phyloP scores from a whole-genome alignment of 1,140 invertebrate genomes.

The Scaptomyza graminum region DNA sequence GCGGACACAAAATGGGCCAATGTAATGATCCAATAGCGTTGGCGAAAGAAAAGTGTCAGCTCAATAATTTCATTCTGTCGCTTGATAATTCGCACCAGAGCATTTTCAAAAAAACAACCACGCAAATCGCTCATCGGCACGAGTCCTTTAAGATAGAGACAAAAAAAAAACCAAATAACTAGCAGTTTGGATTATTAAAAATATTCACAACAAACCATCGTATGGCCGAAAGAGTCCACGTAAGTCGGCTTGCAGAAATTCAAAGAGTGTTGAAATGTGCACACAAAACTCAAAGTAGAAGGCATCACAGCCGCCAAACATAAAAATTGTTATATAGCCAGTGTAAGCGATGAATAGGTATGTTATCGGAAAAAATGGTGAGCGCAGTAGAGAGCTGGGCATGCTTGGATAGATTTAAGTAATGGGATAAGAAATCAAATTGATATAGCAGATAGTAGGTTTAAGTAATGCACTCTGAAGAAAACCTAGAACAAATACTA shows the following conservation, averaged over 20 bases:
- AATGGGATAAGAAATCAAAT: no score
- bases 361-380: constrained; percentile 54
- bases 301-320: constrained; percentile 70
- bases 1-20: constrained; percentile 77
- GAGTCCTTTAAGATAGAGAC: neutral
- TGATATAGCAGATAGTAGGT: no score
- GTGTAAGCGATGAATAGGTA: constrained; percentile 71
- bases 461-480: no score
- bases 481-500: no score
- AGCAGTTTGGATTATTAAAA: no score
- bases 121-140: constrained; percentile 3
- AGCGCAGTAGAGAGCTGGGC: constrained; percentile 36
- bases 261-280: constrained; percentile 52
- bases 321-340: constrained; percentile 71
- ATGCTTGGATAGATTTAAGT: constrained; percentile 34
- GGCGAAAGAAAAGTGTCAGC: constrained; percentile 52
- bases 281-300: constrained; percentile 77
- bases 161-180: no score
- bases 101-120: constrained; percentile 23
- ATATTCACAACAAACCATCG: constrained; percentile 5
- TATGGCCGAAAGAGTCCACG: constrained; percentile 41
- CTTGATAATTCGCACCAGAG: constrained; percentile 42
- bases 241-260: constrained; percentile 52
- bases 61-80: constrained; percentile 66
- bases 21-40: constrained; percentile 62